These are phyloP conservation scores for Hippocampus mohnikei DNA, from an alignment of 2,113 vertebrate genomes.

Conservation along the genomic window DNA sequence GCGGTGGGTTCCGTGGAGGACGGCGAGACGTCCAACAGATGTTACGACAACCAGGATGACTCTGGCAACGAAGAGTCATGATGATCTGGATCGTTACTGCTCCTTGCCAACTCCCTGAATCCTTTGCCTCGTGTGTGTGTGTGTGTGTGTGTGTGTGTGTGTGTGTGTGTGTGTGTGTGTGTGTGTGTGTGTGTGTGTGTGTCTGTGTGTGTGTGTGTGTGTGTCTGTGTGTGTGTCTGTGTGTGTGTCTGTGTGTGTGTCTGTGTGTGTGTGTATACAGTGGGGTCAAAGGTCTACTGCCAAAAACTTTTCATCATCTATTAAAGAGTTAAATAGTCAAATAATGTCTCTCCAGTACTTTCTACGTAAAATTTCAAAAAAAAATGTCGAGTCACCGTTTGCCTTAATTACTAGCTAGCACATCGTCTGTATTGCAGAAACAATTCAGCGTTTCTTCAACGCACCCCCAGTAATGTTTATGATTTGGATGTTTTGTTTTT, in stretches of 20 bases:
- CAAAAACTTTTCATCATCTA: conserved; percentile 63
- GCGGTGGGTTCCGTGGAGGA: conserved; percentile 82
- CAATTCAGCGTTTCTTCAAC: conserved; percentile 21
- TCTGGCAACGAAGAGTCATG: conserved; percentile 97
- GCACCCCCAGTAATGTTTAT: conserved; percentile 1
- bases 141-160: conserved; percentile 29
- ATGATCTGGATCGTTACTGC: conserved; percentile 63
- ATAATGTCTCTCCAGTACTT: conserved; percentile 15
- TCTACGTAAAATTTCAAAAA: conserved; percentile 3
- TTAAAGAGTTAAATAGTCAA: conserved; percentile 32
- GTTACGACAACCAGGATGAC: conserved; percentile 94
- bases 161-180: conserved; percentile 7
- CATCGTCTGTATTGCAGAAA: conserved; percentile 34
- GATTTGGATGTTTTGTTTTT: conserved; percentile 9
- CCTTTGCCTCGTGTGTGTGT: conserved; percentile 12
- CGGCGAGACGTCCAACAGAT: conserved; percentile 84
- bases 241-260: conserved; percentile 18
- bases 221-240: conserved; percentile 11
- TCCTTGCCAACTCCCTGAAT: conserved; percentile 33
- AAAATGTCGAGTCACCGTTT: conserved; percentile 48
- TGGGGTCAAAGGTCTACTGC: conserved; percentile 60
- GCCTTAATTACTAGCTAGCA: conserved; percentile 59
- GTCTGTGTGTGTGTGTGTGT: conserved; percentile 18
- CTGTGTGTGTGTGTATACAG: conserved; percentile 28
- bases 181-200: conserved; percentile 21